Conservation (phyloP, 2,888 invertebrate species). For the Drepana falcataria region DNA sequence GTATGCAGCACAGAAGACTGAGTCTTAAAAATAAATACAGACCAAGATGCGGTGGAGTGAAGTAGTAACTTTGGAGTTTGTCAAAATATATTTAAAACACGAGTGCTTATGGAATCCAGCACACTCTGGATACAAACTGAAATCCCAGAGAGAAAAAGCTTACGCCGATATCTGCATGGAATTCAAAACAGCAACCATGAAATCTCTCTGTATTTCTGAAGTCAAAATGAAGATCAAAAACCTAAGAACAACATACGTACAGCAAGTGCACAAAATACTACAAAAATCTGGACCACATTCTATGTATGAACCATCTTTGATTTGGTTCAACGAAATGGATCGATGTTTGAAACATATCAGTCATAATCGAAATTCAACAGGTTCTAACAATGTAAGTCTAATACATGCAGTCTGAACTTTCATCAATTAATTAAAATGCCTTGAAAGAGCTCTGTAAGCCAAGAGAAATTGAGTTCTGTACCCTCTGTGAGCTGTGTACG, state of each 20-base stretch:
- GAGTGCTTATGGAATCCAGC: conserved; percentile 72
- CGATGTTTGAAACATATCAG: conserved; percentile 54
- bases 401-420: background rate
- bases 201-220: conserved; percentile 48
- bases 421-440: no score
- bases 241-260: conserved; percentile 66
- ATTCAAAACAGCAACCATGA: conserved; percentile 48
- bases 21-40: background rate
- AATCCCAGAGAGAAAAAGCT: conserved; percentile 53
- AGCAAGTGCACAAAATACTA: conserved; percentile 67
- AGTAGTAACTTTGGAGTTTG: conserved; percentile 63
- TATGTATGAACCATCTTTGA: conserved; percentile 55
- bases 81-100: conserved; percentile 67
- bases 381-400: conserved; percentile 22
- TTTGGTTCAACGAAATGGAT: conserved; percentile 70
- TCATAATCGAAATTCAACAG: conserved; percentile 36
- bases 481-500: no score
- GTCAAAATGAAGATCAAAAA: conserved; percentile 72
- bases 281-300: conserved; percentile 54
- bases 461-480: no score
- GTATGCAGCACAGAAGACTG: background rate
- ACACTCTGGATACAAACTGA: conserved; percentile 57
- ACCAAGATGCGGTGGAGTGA: conserved; percentile 67
- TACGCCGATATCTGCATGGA: conserved; percentile 47
- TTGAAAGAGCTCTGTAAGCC: no score